Percentiles rank a stretch among this genome's conserved stretches.
Conservation (phyloP, 2,888 invertebrate genomes). For the Synanthedon formicaeformis region DNA sequence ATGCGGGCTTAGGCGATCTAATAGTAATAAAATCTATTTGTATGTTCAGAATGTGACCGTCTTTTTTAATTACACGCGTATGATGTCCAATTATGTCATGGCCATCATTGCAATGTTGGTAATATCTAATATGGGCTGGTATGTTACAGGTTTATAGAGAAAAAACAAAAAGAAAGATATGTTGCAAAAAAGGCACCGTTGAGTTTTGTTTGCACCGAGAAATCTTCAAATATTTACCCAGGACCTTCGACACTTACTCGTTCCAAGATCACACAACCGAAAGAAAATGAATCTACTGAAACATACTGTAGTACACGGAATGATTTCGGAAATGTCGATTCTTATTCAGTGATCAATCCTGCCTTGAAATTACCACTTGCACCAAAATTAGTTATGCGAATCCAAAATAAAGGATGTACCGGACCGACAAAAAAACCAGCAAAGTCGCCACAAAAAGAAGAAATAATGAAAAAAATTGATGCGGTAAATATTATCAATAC, state of each 20-base stretch:
- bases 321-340: constrained; percentile 3
- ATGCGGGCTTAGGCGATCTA: constrained; percentile 17
- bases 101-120: not conserved
- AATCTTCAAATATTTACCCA: not conserved
- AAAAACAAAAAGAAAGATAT: constrained; percentile 10
- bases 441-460: constrained; percentile 8
- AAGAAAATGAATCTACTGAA: not conserved
- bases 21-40: constrained; percentile 4
- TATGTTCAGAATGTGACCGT: constrained; percentile 2
- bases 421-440: constrained; percentile 15
- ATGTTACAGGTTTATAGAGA: constrained; percentile 11
- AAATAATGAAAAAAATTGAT: constrained; percentile 28
- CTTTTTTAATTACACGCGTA: not conserved
- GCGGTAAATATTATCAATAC: constrained; percentile 18
- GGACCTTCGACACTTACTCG: not conserved
- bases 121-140: constrained; percentile 6
- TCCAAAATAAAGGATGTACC: constrained; percentile 14
- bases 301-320: not conserved
- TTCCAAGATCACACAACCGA: not conserved
- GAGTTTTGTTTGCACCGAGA: not conserved
- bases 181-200: constrained; percentile 5
- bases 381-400: constrained; percentile 37
- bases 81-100: constrained; percentile 4
- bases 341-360: constrained; percentile 26
- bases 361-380: constrained; percentile 42